A percentile compares a stretch with the other conserved stretches of the same genome.
phyloP scores from a whole-genome alignment of 2,888 invertebrate species.

The Dermolepida albohirtum region DNA sequence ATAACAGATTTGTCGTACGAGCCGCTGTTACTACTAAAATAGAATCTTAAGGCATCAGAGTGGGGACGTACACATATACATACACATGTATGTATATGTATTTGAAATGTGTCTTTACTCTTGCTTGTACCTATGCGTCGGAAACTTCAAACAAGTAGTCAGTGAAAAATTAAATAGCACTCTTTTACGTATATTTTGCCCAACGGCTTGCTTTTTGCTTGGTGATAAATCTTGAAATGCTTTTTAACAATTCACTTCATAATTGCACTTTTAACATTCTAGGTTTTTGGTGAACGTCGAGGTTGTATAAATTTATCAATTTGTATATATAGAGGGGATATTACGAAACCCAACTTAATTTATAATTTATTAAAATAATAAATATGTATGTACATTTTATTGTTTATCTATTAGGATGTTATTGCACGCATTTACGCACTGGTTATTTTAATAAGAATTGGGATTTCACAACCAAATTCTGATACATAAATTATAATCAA shows the following conservation, averaged over 20 bases:
- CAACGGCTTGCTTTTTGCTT: slow-evolving; percentile 44
- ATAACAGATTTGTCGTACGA: no score
- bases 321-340: no score
- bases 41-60: neutral
- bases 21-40: slow-evolving; percentile 18
- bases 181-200: slow-evolving; percentile 46
- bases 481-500: no score
- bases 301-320: no score
- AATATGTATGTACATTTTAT: no score
- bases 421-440: slow-evolving; percentile 39
- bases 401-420: neutral
- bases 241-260: slow-evolving; percentile 46
- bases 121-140: slow-evolving; percentile 38
- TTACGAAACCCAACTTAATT: no score
- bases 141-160: slow-evolving; percentile 43
- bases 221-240: slow-evolving; percentile 46
- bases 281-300: no score
- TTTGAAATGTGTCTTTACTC: slow-evolving; percentile 17
- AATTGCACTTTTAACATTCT: no score
- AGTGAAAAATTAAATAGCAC: slow-evolving; percentile 40
- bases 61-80: no score
- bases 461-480: no score
- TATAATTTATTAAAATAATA: no score
- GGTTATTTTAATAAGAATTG: no score
- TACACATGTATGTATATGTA: neutral